Evolutionary conservation across 2,797 vertebrate genomes (phyloP).

Genomic region (Danio kyathit): DNA sequence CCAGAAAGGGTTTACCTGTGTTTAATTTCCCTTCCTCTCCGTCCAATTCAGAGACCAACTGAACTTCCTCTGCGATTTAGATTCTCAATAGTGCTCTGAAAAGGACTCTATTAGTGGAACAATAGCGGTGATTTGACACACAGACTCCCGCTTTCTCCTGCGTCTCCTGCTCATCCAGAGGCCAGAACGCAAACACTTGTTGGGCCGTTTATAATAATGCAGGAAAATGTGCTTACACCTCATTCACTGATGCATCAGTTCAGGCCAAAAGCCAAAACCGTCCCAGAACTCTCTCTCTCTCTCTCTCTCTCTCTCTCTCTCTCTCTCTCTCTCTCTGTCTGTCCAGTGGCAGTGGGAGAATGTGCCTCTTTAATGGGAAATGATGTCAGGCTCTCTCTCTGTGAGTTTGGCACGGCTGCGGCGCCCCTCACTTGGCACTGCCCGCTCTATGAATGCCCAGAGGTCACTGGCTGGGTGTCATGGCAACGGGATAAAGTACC

Average conservation of each 20-base stretch:
- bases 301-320: neutral
- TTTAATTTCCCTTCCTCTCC: neutral
- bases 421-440: slow-evolving; percentile 49
- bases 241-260: slow-evolving; percentile 18
- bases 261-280: slow-evolving; percentile 10
- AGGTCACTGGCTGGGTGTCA: slow-evolving; percentile 60
- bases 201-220: slow-evolving; percentile 14
- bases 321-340: slow-evolving; percentile 1
- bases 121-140: slow-evolving; percentile 6
- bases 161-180: neutral
- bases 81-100: neutral
- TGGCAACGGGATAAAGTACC: slow-evolving; percentile 61
- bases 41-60: neutral
- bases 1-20: neutral
- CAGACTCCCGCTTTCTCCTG: neutral
- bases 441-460: slow-evolving; percentile 52
- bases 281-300: neutral
- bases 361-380: slow-evolving; percentile 55
- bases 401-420: slow-evolving; percentile 28
- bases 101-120: neutral
- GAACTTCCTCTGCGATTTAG: neutral
- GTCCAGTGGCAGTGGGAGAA: slow-evolving; percentile 53
- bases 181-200: slow-evolving; percentile 21
- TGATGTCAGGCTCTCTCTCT: slow-evolving; percentile 58
- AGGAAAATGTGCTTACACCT: slow-evolving; percentile 24